phyloP scores from a whole-genome alignment of 2,797 vertebrate genomes.

The Poliocrania exsul region DNA sequence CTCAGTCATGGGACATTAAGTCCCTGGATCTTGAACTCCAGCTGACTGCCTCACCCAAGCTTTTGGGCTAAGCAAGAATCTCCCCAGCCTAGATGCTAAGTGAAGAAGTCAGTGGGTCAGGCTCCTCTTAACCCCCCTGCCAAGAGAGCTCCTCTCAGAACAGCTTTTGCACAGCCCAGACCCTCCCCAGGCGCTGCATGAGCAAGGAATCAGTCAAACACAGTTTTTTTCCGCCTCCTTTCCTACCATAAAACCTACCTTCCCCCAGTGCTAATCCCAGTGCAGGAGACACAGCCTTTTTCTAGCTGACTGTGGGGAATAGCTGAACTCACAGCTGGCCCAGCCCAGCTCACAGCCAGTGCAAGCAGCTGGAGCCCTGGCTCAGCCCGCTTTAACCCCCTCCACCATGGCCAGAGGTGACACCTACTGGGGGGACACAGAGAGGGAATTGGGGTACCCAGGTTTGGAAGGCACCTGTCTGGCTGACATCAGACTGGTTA shows the following conservation, averaged over 20 bases:
- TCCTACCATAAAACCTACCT: not conserved
- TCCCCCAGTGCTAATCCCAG: constrained; percentile 12
- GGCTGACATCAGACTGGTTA: not conserved
- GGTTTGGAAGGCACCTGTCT: fast-evolving
- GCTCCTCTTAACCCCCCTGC: constrained; percentile 17
- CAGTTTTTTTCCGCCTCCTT: not conserved
- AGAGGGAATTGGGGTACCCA: fast-evolving
- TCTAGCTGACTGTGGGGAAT: not conserved
- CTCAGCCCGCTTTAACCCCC: not conserved
- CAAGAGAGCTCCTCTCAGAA: constrained; percentile 46
- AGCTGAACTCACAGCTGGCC: constrained; percentile 35
- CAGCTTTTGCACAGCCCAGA: not conserved
- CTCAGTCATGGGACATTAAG: constrained; percentile 61
- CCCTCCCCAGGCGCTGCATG: not conserved
- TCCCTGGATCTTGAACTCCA: constrained; percentile 59
- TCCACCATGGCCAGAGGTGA: not conserved
- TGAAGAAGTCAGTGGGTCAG: not conserved
- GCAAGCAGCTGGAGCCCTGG: not conserved
- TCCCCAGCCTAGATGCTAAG: constrained; percentile 32
- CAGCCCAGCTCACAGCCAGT: not conserved
- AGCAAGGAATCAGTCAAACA: not conserved
- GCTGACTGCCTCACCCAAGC: constrained; percentile 52
- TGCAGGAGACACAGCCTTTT: constrained; percentile 11
- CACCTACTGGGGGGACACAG: fast-evolving
- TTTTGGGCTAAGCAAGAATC: constrained; percentile 27